Conservation (phyloP, 2,797 vertebrate genomes). For the Apogon hyalosoma region DNA sequence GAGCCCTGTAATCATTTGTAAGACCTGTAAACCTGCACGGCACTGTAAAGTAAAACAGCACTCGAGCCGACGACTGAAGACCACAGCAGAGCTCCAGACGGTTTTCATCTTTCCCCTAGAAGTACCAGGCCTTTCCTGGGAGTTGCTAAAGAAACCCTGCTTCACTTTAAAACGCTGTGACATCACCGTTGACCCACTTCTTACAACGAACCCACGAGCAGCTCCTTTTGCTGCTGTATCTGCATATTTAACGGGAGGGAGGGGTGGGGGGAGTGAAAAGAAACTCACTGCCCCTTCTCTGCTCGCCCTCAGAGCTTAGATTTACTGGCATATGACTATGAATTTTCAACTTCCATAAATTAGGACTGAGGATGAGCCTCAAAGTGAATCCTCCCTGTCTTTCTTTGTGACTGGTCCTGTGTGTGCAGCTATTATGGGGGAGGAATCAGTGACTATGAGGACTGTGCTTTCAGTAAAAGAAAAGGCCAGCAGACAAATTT, state of each 20-base stretch:
- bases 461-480: slow-evolving; percentile 43
- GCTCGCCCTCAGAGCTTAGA: slow-evolving; percentile 42
- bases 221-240: slow-evolving; percentile 48
- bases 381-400: slow-evolving; percentile 20
- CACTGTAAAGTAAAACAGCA: slow-evolving; percentile 21
- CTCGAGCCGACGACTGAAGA: slow-evolving; percentile 6
- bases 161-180: slow-evolving; percentile 56
- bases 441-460: slow-evolving; percentile 21
- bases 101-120: slow-evolving; percentile 27
- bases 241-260: slow-evolving; percentile 70
- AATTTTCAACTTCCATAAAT: slow-evolving; percentile 35
- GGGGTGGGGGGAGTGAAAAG: slow-evolving; percentile 12
- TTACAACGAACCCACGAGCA: slow-evolving; percentile 50
- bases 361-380: slow-evolving; percentile 43
- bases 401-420: slow-evolving; percentile 17
- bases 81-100: slow-evolving; percentile 30
- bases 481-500: slow-evolving; percentile 49
- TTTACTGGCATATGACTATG: slow-evolving; percentile 32
- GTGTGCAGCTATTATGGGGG: slow-evolving; percentile 23
- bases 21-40: background rate
- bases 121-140: slow-evolving; percentile 52
- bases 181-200: slow-evolving; percentile 75
- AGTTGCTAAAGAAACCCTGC: slow-evolving; percentile 59
- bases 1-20: background rate
- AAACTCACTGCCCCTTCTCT: slow-evolving; percentile 45